Base-by-base conservation (phyloP, 2,797 vertebrate genomes). In the Sebastolobus altivelis region DNA sequence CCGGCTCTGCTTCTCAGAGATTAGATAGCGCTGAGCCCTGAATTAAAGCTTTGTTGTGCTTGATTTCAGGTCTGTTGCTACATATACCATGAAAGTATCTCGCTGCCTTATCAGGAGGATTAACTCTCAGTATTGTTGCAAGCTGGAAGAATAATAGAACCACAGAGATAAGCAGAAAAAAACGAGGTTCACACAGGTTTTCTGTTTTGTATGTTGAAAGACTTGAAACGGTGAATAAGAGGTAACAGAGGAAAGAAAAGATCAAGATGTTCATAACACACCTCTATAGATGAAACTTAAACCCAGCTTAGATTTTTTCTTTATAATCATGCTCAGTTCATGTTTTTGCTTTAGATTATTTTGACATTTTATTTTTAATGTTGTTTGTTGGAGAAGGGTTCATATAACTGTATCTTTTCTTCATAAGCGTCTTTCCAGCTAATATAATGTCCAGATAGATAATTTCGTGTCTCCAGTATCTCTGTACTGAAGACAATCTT, bases 1-100 rank as follows among this genome's bases (percentile, higher is more conserved):
- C 43, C 8, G 10, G 35, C 60, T 75, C 52, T 16, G 40, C 61
- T 59, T 63, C 70, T 18, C 52, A 37, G 54, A 40, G 72, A 87
- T 80, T 54, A 87, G 72, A 84, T 55, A 49, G 65, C 11, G 35
- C 38, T 33, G 58, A 80, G 61, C 12, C 20, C 72, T 55, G 72
- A 79, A 74, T 72, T 79, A 58, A 77, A 63, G 56, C 63, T 58
- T 43, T 63, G 56, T 69, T 74, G 71, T 72, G 60, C 31, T 59
- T 59, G 49, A 67, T 82, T 75, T 65, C 62, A 46, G 40, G 76
- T 78, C 67, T 60, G 71, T 16, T 38, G 71, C 27, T 46, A 55
- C 76, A 29, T 35, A 5, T 13, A 58, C 35, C 18, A 8, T 4
- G 0, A 67, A 77, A 61, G 52, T 5, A 37, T 74, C 10, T 22